phyloP scores from a whole-genome alignment of 2,113 vertebrate species.

The Monopterus albus region DNA sequence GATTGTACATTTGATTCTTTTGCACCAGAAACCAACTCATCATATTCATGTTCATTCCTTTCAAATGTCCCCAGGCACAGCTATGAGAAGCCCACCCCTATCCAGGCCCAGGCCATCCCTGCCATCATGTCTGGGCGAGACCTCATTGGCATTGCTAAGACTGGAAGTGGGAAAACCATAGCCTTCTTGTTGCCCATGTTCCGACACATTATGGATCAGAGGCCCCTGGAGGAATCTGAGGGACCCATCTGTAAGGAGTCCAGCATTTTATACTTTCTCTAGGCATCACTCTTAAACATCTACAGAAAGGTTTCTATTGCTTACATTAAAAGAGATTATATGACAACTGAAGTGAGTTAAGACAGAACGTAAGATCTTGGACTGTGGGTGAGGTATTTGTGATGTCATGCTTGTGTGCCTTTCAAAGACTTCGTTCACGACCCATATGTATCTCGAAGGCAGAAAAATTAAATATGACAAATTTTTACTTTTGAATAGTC shows the following conservation, averaged over 20 bases:
- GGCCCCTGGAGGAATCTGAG: slow-evolving; percentile 93
- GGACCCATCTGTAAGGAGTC: slow-evolving; percentile 90
- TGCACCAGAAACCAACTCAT: neutral
- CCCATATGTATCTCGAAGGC: slow-evolving; percentile 5
- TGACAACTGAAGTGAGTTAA: neutral
- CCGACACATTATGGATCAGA: slow-evolving; percentile 98
- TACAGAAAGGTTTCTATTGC: neutral
- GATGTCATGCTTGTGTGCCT: neutral
- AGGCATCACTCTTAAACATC: neutral
- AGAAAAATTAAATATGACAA: neutral
- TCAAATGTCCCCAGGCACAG: slow-evolving; percentile 82
- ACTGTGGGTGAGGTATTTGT: neutral
- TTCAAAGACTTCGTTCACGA: neutral
- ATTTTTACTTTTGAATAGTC: neutral
- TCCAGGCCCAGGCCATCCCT: slow-evolving; percentile 96
- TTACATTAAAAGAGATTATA: neutral
- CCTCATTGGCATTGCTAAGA: slow-evolving; percentile 98
- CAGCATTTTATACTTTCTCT: neutral
- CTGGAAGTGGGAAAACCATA: slow-evolving; percentile 98
- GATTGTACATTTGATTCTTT: neutral
- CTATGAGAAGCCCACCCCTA: slow-evolving; percentile 98
- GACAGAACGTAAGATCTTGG: neutral
- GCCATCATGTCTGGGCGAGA: slow-evolving; percentile 97
- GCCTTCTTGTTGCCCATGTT: slow-evolving; percentile 99
- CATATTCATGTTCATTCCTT: neutral